These are phyloP conservation scores for Limnephilus rhombicus DNA, from an alignment of 2,888 invertebrate genomes.

Conservation along the genomic window DNA sequence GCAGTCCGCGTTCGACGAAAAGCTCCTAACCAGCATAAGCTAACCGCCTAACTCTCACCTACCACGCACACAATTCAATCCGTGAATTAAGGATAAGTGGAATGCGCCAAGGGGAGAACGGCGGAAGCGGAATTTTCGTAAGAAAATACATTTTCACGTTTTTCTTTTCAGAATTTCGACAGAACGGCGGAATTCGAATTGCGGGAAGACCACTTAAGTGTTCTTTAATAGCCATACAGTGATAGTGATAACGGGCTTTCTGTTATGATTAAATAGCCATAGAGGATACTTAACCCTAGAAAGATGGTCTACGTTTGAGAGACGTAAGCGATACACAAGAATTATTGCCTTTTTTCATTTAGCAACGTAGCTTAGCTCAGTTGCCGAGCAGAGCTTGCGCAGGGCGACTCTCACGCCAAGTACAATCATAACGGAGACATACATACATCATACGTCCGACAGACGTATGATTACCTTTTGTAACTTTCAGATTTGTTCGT, in stretches of 20 bases:
- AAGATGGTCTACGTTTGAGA: too few species aligned
- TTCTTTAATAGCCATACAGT: conserved; percentile 1
- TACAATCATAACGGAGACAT: too few species aligned
- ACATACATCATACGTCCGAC: too few species aligned
- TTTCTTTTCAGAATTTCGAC: conserved; percentile 1
- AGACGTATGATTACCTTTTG: too few species aligned
- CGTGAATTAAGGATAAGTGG: neutral
- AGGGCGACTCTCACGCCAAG: too few species aligned
- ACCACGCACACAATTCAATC: conserved; percentile 1
- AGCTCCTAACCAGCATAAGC: neutral
- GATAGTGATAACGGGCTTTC: neutral
- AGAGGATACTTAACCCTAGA: neutral
- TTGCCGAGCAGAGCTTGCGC: too few species aligned
- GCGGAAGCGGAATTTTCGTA: neutral
- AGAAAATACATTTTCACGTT: conserved; percentile 1
- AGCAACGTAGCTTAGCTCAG: too few species aligned
- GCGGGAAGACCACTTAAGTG: neutral
- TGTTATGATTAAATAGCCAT: neutral
- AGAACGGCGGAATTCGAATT: neutral
- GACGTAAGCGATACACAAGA: too few species aligned
- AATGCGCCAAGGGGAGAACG: neutral
- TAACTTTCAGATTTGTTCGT: too few species aligned
- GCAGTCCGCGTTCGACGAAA: neutral
- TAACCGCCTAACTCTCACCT: neutral
- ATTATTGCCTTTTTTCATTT: too few species aligned